These are phyloP conservation scores for Pachycephus smyrnensis DNA, from an alignment of 2,888 invertebrate genomes.

Conservation along the genomic window DNA sequence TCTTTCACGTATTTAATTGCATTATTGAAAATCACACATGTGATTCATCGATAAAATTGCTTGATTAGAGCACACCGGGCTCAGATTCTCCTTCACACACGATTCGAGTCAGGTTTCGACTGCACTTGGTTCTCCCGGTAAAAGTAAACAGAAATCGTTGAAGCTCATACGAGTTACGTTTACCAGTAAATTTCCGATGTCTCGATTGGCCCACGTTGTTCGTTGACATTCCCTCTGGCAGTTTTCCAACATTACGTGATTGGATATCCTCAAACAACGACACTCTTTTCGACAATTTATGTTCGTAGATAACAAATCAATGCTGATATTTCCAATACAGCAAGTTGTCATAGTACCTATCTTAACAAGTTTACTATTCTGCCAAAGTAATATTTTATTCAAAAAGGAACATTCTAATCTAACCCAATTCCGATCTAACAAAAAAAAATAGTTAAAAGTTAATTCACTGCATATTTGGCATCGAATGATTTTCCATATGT, in stretches of 20 bases:
- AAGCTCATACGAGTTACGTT: slow-evolving; percentile 26
- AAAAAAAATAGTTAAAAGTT: not conserved
- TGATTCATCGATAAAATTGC: not conserved
- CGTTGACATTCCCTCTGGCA: slow-evolving; percentile 30
- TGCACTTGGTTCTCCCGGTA: not conserved
- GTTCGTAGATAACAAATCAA: not conserved
- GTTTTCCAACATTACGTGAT: slow-evolving; percentile 38
- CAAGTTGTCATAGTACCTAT: not conserved
- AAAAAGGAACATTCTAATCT: not conserved
- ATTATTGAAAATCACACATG: not conserved
- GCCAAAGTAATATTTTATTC: not conserved
- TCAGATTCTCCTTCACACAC: not conserved
- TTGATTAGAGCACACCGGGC: not conserved
- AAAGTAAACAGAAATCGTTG: slow-evolving; percentile 27
- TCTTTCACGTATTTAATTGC: not conserved
- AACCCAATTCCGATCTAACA: not conserved
- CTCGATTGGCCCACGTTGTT: slow-evolving; percentile 33
- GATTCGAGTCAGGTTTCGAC: not conserved
- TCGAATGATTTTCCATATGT: not conserved
- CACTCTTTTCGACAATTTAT: slow-evolving; percentile 2
- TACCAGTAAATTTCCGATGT: slow-evolving; percentile 30
- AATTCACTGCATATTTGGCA: not conserved
- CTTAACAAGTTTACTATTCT: not conserved
- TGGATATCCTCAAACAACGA: slow-evolving; percentile 27
- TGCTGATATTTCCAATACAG: not conserved